phyloP scores from a whole-genome alignment of 2,888 invertebrate genomes.

The Entomobrya proxima region DNA sequence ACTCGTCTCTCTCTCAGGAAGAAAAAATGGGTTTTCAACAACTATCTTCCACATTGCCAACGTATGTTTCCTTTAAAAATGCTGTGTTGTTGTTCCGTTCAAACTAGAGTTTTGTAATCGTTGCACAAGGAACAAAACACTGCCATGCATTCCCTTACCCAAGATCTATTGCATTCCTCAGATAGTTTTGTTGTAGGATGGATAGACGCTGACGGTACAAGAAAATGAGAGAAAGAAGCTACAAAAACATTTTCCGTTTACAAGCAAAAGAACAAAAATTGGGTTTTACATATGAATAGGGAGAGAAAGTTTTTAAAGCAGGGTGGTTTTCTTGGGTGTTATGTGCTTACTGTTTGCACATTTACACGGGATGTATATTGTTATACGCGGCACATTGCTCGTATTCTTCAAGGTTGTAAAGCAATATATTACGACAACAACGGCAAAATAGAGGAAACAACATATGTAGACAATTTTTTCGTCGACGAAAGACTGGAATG shows the following conservation, averaged over 20 bases:
- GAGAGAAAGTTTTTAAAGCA: conserved; percentile 21
- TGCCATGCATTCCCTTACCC: conserved; percentile 70
- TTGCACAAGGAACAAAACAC: conserved; percentile 52
- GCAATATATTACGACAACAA: conserved; percentile 27
- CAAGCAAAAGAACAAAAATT: conserved; percentile 64
- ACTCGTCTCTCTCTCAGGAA: no score
- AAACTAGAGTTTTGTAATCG: conserved; percentile 41
- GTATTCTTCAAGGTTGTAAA: conserved; percentile 40
- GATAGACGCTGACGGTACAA: not conserved
- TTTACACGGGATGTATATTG: conserved; percentile 31
- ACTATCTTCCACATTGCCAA: not conserved
- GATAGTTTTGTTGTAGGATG: conserved; percentile 69
- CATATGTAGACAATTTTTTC: conserved; percentile 7
- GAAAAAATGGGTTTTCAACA: conserved; percentile 47
- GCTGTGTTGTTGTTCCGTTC: conserved; percentile 9
- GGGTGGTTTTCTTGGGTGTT: not conserved
- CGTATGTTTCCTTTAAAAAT: conserved; percentile 4
- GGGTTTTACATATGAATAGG: conserved; percentile 71
- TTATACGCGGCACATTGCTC: not conserved
- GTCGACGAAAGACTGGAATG: conserved; percentile 9
- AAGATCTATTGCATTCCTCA: conserved; percentile 76
- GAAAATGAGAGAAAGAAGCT: conserved; percentile 10
- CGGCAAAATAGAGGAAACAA: not conserved
- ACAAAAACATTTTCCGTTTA: conserved; percentile 39
- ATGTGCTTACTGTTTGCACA: conserved; percentile 41